phyloP scores from a whole-genome alignment of 2,797 vertebrate species.

The Gastrophryne carolinensis region DNA sequence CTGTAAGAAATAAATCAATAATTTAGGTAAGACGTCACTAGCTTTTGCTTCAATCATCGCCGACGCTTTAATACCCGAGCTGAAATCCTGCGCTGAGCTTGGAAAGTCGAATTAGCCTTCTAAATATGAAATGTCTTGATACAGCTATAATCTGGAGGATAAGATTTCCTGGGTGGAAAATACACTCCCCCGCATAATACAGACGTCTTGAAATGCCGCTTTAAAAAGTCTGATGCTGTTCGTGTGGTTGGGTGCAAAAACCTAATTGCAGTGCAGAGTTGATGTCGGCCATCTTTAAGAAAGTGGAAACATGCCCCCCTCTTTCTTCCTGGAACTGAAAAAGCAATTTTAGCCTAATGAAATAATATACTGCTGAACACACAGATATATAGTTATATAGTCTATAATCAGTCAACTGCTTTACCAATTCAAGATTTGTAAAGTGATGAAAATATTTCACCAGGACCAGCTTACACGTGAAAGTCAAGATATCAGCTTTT shows the following conservation, averaged over 20 bases:
- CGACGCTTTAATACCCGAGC: constrained; percentile 22
- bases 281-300: neutral
- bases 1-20: constrained; percentile 34
- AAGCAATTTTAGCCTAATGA: neutral
- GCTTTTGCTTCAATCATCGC: constrained; percentile 23
- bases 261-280: neutral
- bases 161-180: constrained; percentile 4
- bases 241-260: neutral
- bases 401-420: no score
- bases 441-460: no score
- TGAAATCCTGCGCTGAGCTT: constrained; percentile 16
- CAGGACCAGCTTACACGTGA: no score
- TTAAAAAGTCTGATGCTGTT: neutral
- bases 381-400: no score
- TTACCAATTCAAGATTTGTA: no score
- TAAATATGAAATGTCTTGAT: constrained; percentile 37
- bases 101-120: constrained; percentile 9
- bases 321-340: neutral
- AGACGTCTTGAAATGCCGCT: neutral
- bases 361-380: no score
- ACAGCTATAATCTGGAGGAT: constrained; percentile 16
- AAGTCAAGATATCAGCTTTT: no score
- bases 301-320: neutral
- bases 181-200: neutral
- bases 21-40: constrained; percentile 24